Base-by-base conservation (phyloP, 1,140 invertebrate species). In the Trichonephila clavata region DNA sequence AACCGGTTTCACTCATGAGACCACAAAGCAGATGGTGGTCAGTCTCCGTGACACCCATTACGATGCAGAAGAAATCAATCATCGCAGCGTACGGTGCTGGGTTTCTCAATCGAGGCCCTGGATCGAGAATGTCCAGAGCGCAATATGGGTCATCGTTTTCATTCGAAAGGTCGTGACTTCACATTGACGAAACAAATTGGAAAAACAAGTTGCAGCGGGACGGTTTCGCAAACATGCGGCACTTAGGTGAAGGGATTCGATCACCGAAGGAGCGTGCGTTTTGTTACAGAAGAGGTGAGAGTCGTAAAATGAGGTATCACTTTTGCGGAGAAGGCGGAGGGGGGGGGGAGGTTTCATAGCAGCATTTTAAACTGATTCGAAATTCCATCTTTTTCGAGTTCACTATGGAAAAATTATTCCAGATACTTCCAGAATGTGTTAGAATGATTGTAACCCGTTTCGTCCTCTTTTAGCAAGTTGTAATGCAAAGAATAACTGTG, bases 161-260 rank as follows among this genome's bases (percentile, higher is more conserved):
- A 39, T 87, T 84, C 39, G 60, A 60, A 63, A 32, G 86, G 84
- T 86, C 86, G 60, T 39, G 86, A 87, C 59, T 24, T 24, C 27
- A 2, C n/a, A 32, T 61, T 60, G 86, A 57, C 43, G 86, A 87
- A 87, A 87, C 59, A 32, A 87, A 87, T 87, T 87, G 86, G 86
- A 87, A 87, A 50, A 87, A 63, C 57, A 27, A 87, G 60, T 63
- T 87, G 24, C 14, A 16, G 18, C 86, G 86, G 32, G 84, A 60
- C 80, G 8, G 60, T 87, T 87, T 61, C 86, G 86, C 32, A 87
- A 87, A 24, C 60, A 59, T 32, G 81, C 32, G 81, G 43, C 2
- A n/a, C 43, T 18, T 24, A 18, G 1, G 21, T 57, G 24, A 57
- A 57, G 81, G 0, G 81, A 84, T 84, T 84, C 32, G 50, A 84